Evolutionary conservation across 2,888 invertebrate genomes (phyloP).

Genomic region (Cosmia trapezina): DNA sequence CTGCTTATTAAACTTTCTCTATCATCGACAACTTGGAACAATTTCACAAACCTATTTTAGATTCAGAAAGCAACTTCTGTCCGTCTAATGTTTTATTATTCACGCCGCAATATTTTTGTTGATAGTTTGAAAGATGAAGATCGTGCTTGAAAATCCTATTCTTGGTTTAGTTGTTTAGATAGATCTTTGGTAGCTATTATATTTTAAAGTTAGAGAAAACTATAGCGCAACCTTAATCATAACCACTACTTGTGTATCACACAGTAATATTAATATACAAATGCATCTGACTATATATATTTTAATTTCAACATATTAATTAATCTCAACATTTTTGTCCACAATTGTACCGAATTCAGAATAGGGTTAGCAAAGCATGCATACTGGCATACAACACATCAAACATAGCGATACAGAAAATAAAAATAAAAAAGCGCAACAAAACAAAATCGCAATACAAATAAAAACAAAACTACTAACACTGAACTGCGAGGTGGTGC

Average conservation of each 20-base stretch:
- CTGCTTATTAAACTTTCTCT: slow-evolving; percentile 5
- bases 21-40: not conserved
- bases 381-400: slow-evolving; percentile 33
- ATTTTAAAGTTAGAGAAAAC: not conserved
- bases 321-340: slow-evolving; percentile 22
- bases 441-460: slow-evolving; percentile 69
- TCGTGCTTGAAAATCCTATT: not conserved
- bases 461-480: slow-evolving; percentile 90
- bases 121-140: slow-evolving; percentile 34
- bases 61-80: slow-evolving; percentile 7
- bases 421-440: slow-evolving; percentile 64
- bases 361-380: slow-evolving; percentile 49
- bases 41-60: slow-evolving; percentile 19
- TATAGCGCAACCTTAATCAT: not conserved
- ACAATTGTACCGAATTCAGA: slow-evolving; percentile 7
- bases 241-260: slow-evolving; percentile 4
- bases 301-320: not conserved
- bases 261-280: slow-evolving; percentile 2
- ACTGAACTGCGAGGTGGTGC: slow-evolving; percentile 92
- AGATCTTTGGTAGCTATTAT: not conserved
- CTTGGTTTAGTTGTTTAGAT: not conserved
- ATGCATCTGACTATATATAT: slow-evolving; percentile 33
- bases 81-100: slow-evolving; percentile 16
- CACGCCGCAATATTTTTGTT: slow-evolving; percentile 8
- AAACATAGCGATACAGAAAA: slow-evolving; percentile 50